Evolutionary conservation across 2,113 vertebrate species (phyloP), one percentile per base, ranked within the genome.

Genomic region (Calidris pygmaea): DNA sequence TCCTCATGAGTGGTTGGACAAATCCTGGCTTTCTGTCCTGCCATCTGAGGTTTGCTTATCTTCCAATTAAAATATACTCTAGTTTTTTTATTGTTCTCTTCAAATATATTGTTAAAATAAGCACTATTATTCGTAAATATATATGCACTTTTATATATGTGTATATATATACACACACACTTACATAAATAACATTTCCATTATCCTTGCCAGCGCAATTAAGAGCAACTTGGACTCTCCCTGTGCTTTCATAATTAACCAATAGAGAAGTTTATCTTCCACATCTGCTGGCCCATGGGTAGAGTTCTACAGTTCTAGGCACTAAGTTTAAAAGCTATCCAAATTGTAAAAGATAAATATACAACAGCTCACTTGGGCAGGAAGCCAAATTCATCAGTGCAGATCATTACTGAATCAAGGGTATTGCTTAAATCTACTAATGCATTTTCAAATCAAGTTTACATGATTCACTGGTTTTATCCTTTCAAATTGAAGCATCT

Each of bases 11-110:
- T 99, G 98, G 98, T 65, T 99, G 95, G 98, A 99, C 96, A 98
- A 98, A 96, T 98, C 98, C 74, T 99, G 99, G 99, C 97, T 99
- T 94, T 97, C 98, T 65, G 90, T 98, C 73, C 97, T 98, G 72
- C 98, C 98, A 30, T 98, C 99, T 91, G 95, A 99, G 98, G 99
- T 99, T 95, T 95, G 93, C 81, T 95, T 87, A 24, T 90, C 27
- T 92, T 77, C 35, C 29, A 35, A 6, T 79, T 89, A 92, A 72
- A 48, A 86, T 37, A 74, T 27, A 79, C 41, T 90, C 41, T 27
- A 45, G 17, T 15, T 68, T 70, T 91, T 70, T 56, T 68, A 14
- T 41, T 68, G 16, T 82, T 90, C 14, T 56, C 10, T 52, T 66
- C 34, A 53, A 85, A 48, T 55, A 4, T 14, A 26, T 52, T 79